Evolutionary conservation across 2,888 invertebrate genomes (phyloP), one percentile per base, ranked within the genome.

Genomic region (Eristalis pertinax): DNA sequence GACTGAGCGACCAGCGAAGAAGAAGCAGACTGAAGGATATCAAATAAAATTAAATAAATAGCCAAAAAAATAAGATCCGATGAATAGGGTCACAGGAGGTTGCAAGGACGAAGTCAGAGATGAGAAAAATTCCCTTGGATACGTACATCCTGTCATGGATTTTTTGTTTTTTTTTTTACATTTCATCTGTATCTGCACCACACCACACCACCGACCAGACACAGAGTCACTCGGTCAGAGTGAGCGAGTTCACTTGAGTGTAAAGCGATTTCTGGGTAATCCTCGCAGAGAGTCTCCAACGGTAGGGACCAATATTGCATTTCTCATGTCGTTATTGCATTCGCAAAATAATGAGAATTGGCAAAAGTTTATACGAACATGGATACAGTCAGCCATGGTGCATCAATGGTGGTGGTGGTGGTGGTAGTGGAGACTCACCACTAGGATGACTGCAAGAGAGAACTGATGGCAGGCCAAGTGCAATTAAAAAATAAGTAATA

Each of bases 261-360:
- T 76, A 87, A 87, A 87, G 79, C 84, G 84, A 87, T 84, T 87
- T 79, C 79, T 87, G 67, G 73, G 62, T 79, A 84, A 79, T 84
- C 75, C 74, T 62, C 67, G 67, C 22, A 15, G 67, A 75, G 56
- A 63, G 79, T 68, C 8, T 19, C 87, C 63, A 77, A 78, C 82
- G 83, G 83, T 86, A 78, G 62, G 74, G 74, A 86, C 82, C 86
- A 83, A 83, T 63, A 76, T 79, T 76, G 79, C 74, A 78, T 78
- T 78, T 67, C 75, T 82, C 77, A 60, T 82, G 76, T 81, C 85
- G 77, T 85, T 78, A 83, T 83, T 86, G 83, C 87, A 76, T 83
- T 87, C 72, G 63, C 56, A 76, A 84, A 84, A 87, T 87, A 87
- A 87, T 84, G 87, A 84, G 79, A 87, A 87, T 87, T 87, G 83